These are phyloP conservation scores for Dreissena rostriformis DNA, from an alignment of 1,140 invertebrate species.

Conservation along the genomic window DNA sequence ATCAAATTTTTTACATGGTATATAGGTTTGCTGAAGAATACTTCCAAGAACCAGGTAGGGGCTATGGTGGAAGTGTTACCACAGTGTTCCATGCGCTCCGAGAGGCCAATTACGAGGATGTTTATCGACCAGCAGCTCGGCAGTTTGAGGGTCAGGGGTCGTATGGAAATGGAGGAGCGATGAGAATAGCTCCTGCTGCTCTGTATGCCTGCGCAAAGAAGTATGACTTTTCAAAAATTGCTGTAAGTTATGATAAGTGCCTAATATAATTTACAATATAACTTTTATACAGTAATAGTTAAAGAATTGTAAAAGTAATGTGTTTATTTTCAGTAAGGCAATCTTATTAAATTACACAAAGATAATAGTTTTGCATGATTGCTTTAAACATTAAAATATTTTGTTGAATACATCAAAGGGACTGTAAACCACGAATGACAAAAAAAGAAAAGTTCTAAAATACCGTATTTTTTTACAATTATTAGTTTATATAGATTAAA, in stretches of 20 bases:
- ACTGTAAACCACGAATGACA: too few species aligned
- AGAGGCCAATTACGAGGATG: constrained; percentile 84
- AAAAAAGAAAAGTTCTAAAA: too few species aligned
- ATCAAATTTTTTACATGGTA: not conserved
- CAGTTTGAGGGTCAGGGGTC: constrained; percentile 89
- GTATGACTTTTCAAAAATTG: constrained; percentile 59
- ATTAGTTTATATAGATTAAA: too few species aligned
- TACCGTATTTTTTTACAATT: too few species aligned
- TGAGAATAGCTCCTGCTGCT: constrained; percentile 88
- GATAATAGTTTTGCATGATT: too few species aligned
- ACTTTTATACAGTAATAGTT: too few species aligned
- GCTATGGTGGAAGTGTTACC: constrained; percentile 86
- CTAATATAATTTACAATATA: too few species aligned
- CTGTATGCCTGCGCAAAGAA: constrained; percentile 83
- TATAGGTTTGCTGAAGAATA: constrained; percentile 86
- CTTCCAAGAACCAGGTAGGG: constrained; percentile 85
- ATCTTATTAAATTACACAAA: too few species aligned
- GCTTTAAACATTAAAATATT: too few species aligned
- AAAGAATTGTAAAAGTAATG: too few species aligned
- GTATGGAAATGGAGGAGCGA: constrained; percentile 90
- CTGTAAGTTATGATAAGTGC: constrained; percentile 50
- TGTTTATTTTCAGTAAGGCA: too few species aligned
- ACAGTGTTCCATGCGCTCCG: constrained; percentile 86
- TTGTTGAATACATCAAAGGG: too few species aligned
- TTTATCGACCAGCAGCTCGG: constrained; percentile 85